Evolutionary conservation across 1,140 invertebrate species (phyloP), one percentile per base, ranked within the genome.

Genomic region (Aphelinus certus): DNA sequence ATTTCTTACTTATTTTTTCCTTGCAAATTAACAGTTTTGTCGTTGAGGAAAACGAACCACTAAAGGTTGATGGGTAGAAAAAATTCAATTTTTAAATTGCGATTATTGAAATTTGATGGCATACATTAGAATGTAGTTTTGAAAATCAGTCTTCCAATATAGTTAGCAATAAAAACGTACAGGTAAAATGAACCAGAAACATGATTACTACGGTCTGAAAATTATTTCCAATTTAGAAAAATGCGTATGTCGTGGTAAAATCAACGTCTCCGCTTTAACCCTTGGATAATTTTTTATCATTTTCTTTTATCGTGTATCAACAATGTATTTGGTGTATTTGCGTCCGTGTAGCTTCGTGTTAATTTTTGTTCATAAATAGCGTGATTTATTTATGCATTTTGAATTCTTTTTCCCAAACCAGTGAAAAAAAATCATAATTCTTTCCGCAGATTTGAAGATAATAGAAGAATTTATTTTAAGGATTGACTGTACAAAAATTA

Each of bases 251-350:
- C 57, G 67, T 67, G 48, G 43, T 60, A 73, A 64, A 73, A 67
- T 55, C 47, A 73, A 67, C 57, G 61, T 61, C 53, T 69, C 73
- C 66, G 60, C 53, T 64, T 69, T 46, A 65, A 63, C 53, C 51
- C 55, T 71, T 71, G 46, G 56, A 1, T 76, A 62, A 47, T 61
- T 61, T 57, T 75, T 45, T 67, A 62, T 71, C 48, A 47, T 60
- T 66, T 66, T 72, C 47, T 58, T 76, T 62, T 61, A 67, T 76
- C n/a, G 51, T 61, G 43, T 67, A 67, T 76, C 43, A 76, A 76
- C 56, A 71, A 71, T 53, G 43, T 71, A 45, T 71, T 47, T 75
- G 57, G 46, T 61, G 26, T 67, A 9, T 61, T 70, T 71, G 55
- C 26, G 56, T 75, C 42, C 55, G n/a, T 46, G n/a, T 55, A 71